phyloP scores from a whole-genome alignment of 2,113 vertebrate species.

The Phocoena phocoena region DNA sequence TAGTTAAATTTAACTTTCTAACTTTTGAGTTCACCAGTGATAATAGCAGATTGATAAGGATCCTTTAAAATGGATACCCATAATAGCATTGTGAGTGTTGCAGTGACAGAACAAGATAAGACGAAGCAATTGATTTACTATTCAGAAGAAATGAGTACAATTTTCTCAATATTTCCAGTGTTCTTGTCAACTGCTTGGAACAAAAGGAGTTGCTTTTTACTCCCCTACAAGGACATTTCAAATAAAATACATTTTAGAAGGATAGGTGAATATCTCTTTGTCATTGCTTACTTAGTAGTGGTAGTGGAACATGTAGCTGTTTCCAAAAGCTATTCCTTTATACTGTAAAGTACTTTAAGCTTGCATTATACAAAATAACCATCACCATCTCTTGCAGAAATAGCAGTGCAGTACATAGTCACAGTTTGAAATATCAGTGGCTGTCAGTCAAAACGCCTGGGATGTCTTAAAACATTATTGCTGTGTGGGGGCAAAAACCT shows the following conservation, averaged over 20 bases:
- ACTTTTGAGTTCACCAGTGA: not conserved
- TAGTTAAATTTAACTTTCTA: conserved; percentile 40
- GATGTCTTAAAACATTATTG: conserved; percentile 10
- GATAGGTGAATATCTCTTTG: not conserved
- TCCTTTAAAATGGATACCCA: not conserved
- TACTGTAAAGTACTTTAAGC: not conserved
- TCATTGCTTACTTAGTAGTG: not conserved
- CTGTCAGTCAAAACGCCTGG: not conserved
- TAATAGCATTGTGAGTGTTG: not conserved
- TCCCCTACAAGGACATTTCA: not conserved
- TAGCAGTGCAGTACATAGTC: not conserved
- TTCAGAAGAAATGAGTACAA: conserved; percentile 42
- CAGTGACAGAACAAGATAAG: conserved; percentile 29
- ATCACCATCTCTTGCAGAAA: conserved; percentile 20
- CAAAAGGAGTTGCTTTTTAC: conserved; percentile 22
- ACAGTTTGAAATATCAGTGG: not conserved
- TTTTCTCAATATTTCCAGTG: conserved; percentile 34
- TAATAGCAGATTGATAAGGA: conserved; percentile 20
- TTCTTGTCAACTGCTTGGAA: conserved; percentile 40
- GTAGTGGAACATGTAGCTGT: not conserved
- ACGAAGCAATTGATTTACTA: conserved; percentile 43
- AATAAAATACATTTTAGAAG: conserved; percentile 33
- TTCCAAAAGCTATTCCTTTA: conserved; percentile 11
- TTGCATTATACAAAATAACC: conserved; percentile 12
- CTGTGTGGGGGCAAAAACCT: not conserved